Evolutionary conservation across 2,888 invertebrate genomes (phyloP), one percentile per base, ranked within the genome.

Genomic region (Drosophila silvestris): DNA sequence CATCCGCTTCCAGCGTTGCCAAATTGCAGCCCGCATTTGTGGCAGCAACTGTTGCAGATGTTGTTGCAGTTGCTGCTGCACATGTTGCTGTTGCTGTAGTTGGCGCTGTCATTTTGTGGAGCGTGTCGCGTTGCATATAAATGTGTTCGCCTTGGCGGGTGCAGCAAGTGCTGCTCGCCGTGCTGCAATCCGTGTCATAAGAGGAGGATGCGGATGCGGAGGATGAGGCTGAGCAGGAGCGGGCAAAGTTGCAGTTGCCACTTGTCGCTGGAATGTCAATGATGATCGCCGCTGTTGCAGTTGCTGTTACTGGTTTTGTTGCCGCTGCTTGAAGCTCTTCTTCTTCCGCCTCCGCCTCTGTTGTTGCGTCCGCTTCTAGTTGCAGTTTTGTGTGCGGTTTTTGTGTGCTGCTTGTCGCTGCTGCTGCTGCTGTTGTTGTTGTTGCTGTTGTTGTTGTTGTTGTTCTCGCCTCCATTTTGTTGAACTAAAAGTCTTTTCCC

Each of bases 121-220:
- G 57, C 57, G 74, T 78, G 54, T 88, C 73, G 44, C 88, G 87
- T 39, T 92, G 90, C 92, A 92, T 92, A 71, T 92, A 92, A 60
- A 92, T 89, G 68, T 91, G 91, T 63, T 92, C 92, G 67, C 87
- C 91, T 65, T 92, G 91, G 60, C 91, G 91, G 41, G 92, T 91
- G 82, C 92, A 92, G 84, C 92, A 92, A 69, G 92, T 92, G 81
- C 92, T 89, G 80, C 92, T 92, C 54, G 91, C 89, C 63, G 89
- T 91, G 83, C 92, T 92, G 79, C 91, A 91, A 76, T 92, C 92
- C 35, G 92, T 92, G 83, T 92, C 92, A 62, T 92, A 92, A 67
- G 91, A 91, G 30, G 86, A 85, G 56, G 77, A 83, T 47, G 78
- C 69, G 5, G 54, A 58, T 14, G n/a, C 10, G 4, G 72, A 59